phyloP scores from a whole-genome alignment of 2,888 invertebrate species.

The Aplocera efformata region DNA sequence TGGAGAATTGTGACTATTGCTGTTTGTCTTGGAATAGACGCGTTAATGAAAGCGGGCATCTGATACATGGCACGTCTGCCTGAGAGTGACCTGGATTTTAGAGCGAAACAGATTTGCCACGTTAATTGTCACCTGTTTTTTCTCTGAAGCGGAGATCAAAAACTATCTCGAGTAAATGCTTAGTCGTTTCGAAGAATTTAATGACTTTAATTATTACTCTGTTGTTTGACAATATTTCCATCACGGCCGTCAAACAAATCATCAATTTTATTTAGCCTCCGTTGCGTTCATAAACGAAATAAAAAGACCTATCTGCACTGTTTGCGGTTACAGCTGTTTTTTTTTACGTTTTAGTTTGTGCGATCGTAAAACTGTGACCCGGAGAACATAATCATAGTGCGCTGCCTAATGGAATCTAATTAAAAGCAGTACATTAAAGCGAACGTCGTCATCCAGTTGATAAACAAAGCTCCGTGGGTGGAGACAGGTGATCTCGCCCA shows the following conservation, averaged over 20 bases:
- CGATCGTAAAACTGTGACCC: constrained; percentile 26
- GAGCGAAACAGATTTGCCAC: constrained; percentile 25
- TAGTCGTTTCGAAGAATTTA: constrained; percentile 18
- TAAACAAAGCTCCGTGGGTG: constrained; percentile 56
- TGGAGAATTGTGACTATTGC: constrained; percentile 60
- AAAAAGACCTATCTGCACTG: constrained; percentile 20
- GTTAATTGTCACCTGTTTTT: constrained; percentile 33
- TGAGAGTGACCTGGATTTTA: constrained; percentile 47
- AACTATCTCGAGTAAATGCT: constrained; percentile 17
- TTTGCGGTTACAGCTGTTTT: constrained; percentile 28
- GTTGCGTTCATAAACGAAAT: constrained; percentile 19
- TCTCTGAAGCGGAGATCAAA: constrained; percentile 23
- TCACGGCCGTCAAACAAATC: constrained; percentile 4
- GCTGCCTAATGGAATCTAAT: constrained; percentile 28
- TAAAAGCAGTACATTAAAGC: constrained; percentile 28
- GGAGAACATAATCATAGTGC: constrained; percentile 22
- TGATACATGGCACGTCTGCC: constrained; percentile 44
- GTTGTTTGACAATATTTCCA: constrained; percentile 15
- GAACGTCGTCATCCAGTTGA: constrained; percentile 37
- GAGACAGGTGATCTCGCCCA: constrained; percentile 64
- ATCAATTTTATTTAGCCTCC: constrained; percentile 15
- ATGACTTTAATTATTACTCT: constrained; percentile 6
- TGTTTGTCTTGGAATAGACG: constrained; percentile 63
- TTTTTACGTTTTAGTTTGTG: constrained; percentile 27
- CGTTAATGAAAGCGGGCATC: constrained; percentile 55